Percentiles rank a stretch among this genome's conserved stretches.
Evolutionary conservation across 2,797 vertebrate species (phyloP).

Genomic region (Smutsia gigantea): DNA sequence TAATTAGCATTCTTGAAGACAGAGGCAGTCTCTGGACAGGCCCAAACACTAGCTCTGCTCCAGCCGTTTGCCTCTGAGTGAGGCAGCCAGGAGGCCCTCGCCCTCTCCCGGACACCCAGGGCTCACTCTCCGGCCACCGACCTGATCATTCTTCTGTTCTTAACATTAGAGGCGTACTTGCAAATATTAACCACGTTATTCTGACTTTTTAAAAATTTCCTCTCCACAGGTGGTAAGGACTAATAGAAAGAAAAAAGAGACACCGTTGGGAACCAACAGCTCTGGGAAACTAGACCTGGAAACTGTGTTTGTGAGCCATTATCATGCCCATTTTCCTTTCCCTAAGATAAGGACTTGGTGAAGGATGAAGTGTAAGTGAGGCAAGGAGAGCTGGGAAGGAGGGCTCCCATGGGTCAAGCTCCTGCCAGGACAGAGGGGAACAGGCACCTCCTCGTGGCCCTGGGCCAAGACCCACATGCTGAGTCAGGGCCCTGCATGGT

Average conservation of each 20-base stretch:
- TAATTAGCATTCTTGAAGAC: background rate
- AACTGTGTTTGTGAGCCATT: background rate
- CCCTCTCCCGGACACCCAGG: background rate
- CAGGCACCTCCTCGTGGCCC: background rate
- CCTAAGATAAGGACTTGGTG: too few relatives aligned
- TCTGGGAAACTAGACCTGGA: background rate
- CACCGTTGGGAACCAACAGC: too few relatives aligned
- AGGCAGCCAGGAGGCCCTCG: fast-evolving
- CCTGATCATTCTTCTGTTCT: background rate
- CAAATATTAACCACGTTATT: background rate
- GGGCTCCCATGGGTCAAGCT: too few relatives aligned
- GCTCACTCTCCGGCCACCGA: background rate
- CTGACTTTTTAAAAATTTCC: background rate
- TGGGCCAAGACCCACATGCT: background rate
- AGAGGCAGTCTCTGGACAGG: background rate
- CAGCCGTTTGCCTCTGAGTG: background rate
- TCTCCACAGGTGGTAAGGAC: background rate
- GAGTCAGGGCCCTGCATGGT: constrained; percentile 26
- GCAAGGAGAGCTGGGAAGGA: background rate
- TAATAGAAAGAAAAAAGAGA: background rate
- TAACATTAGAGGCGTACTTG: background rate
- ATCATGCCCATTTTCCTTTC: background rate
- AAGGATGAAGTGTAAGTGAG: background rate
- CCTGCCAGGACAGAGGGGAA: fast-evolving
- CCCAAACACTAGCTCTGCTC: fast-evolving